Base-by-base conservation (phyloP, 37 sponge, comb jelly and placozoan species). In the Geodia barretti region DNA sequence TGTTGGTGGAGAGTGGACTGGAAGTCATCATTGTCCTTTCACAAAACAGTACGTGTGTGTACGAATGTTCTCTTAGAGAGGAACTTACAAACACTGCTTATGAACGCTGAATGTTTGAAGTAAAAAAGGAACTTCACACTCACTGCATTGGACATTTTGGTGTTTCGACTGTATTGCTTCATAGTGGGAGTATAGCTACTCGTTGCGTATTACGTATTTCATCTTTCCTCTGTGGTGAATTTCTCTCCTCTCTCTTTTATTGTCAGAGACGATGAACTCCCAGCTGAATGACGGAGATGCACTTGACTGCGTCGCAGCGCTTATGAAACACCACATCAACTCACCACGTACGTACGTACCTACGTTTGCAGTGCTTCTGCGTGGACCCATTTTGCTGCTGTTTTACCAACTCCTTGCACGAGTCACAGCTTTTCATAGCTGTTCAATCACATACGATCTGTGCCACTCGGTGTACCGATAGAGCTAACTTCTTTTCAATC, bases 21-120 rank as follows among this genome's bases (percentile, higher is more conserved):
- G 87, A 87, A 35, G 43, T 80, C 14, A 64, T 87, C 47, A 80
- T 80, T 21, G 68, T 87, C 5, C 42, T 87, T 23, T 60, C 78
- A 24, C 72, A 77, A 32, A 70, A 75, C 39, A 62, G 85, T 85
- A 14, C 8, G 70, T 64, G 19, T 28, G 58, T 42, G 14, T n/a
- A 5, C 26, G 37, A n/a, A n/a, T n/a, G n/a, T n/a, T n/a, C n/a
- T n/a, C n/a, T n/a, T n/a, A n/a, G n/a, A n/a, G n/a, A n/a, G n/a
- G n/a, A n/a, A n/a, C n/a, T n/a, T n/a, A n/a, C n/a, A n/a, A n/a
- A n/a, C n/a, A n/a, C n/a, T n/a, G n/a, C n/a, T n/a, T n/a, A n/a
- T n/a, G n/a, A n/a, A n/a, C n/a, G n/a, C n/a, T n/a, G n/a, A n/a
- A n/a, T n/a, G n/a, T n/a, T n/a, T n/a, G n/a, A n/a, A n/a, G n/a